These are phyloP conservation scores for Noctuana brunneofusca DNA, from an alignment of 2,888 invertebrate species.

Conservation along the genomic window DNA sequence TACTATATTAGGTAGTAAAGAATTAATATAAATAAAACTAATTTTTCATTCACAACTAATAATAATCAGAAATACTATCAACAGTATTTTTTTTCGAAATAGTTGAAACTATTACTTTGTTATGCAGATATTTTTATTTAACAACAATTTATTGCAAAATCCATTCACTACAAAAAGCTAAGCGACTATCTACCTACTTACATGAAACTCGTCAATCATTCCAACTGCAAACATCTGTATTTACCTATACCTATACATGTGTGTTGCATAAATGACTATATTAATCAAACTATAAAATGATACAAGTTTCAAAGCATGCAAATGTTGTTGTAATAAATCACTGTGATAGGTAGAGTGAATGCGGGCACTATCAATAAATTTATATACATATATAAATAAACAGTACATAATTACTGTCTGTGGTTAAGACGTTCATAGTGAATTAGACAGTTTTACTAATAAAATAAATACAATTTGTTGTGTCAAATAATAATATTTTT, in stretches of 20 bases:
- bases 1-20: too few species aligned
- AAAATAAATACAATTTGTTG: too few species aligned
- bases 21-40: too few species aligned
- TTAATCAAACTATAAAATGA: slow-evolving; percentile 65
- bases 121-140: too few species aligned
- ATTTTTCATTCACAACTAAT: too few species aligned
- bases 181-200: background rate
- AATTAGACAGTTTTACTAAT: background rate
- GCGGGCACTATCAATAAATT: slow-evolving; percentile 21
- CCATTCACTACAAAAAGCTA: too few species aligned
- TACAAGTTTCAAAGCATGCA: slow-evolving; percentile 65
- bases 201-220: background rate
- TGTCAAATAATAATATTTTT: too few species aligned
- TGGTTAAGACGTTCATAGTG: slow-evolving; percentile 1
- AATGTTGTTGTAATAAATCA: slow-evolving; percentile 69
- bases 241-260: slow-evolving; percentile 40
- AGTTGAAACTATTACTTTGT: too few species aligned
- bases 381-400: slow-evolving; percentile 20
- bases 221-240: background rate
- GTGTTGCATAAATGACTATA: slow-evolving; percentile 45
- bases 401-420: slow-evolving; percentile 16
- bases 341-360: slow-evolving; percentile 41
- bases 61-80: too few species aligned
- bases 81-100: too few species aligned
- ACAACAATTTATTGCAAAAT: too few species aligned